Conservation (phyloP, 2,888 invertebrate genomes). For the Merodon equestris region DNA sequence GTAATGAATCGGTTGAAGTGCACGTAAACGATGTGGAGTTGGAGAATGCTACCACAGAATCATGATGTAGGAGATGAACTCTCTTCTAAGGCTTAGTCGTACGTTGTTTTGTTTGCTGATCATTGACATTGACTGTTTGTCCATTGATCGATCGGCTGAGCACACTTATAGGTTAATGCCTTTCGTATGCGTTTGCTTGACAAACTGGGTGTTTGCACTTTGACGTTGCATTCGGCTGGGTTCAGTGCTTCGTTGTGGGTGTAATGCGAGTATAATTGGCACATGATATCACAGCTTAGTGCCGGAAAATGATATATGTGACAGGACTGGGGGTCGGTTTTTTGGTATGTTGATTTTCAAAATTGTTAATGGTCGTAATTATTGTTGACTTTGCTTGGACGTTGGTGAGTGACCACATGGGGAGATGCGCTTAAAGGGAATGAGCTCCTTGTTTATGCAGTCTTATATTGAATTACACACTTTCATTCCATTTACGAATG, state of each 20-base stretch:
- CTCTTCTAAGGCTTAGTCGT: background rate
- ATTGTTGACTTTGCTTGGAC: too few relatives aligned
- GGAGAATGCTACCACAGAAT: background rate
- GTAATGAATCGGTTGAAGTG: slow-evolving; percentile 51
- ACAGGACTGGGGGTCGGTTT: slow-evolving; percentile 4
- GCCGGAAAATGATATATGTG: slow-evolving; percentile 5
- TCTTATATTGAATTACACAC: too few relatives aligned
- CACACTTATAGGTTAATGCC: slow-evolving; percentile 57
- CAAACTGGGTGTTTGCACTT: slow-evolving; percentile 27
- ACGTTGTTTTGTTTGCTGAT: slow-evolving; percentile 12
- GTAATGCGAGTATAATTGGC: slow-evolving; percentile 39
- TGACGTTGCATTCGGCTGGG: slow-evolving; percentile 5
- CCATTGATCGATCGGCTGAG: slow-evolving; percentile 29
- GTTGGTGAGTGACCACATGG: too few relatives aligned
- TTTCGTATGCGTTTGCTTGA: slow-evolving; percentile 34
- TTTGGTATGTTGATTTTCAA: background rate
- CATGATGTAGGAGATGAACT: slow-evolving; percentile 42
- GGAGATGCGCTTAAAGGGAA: too few relatives aligned
- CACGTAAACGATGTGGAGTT: background rate
- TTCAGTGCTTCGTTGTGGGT: background rate
- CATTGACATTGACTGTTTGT: slow-evolving; percentile 5
- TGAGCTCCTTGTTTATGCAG: too few relatives aligned
- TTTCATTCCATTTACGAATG: too few relatives aligned
- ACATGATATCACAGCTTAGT: slow-evolving; percentile 27
- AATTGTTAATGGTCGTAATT: too few relatives aligned